phyloP scores from a whole-genome alignment of 1,140 invertebrate genomes.

The Lordiphosa stackelbergi region DNA sequence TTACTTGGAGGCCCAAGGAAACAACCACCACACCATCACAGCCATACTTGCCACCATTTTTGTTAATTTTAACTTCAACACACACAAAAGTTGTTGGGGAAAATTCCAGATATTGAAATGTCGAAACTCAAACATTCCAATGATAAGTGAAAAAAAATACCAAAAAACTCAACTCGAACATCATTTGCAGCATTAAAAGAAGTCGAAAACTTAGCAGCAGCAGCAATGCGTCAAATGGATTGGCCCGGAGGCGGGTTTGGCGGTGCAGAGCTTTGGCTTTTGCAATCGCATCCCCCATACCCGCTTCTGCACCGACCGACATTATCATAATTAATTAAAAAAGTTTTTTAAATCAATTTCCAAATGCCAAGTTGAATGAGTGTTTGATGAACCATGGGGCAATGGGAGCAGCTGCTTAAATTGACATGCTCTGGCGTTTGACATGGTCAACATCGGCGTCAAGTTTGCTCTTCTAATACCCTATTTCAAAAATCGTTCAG shows the following conservation, averaged over 20 bases:
- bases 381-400: constrained; percentile 62
- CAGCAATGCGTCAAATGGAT: constrained; percentile 51
- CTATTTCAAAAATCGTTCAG: no score
- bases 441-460: constrained; percentile 25
- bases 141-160: constrained; percentile 37
- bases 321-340: constrained; percentile 75
- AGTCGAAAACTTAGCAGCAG: constrained; percentile 46
- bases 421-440: constrained; percentile 35
- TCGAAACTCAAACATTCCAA: constrained; percentile 72
- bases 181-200: constrained; percentile 69
- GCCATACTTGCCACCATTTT: constrained; percentile 48
- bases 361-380: constrained; percentile 64
- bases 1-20: constrained; percentile 48
- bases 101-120: constrained; percentile 72
- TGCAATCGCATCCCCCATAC: no score
- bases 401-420: constrained; percentile 31
- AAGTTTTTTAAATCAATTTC: constrained; percentile 74
- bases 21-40: constrained; percentile 1
- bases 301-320: constrained; percentile 38
- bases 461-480: no score
- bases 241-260: constrained; percentile 10
- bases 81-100: constrained; percentile 52
- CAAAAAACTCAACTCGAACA: constrained; percentile 55
- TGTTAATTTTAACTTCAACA: constrained; percentile 68
- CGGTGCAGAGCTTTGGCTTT: constrained; percentile 3